Base-by-base conservation (phyloP, 1,140 invertebrate species). In the Trachymyrmex septentrionalis region DNA sequence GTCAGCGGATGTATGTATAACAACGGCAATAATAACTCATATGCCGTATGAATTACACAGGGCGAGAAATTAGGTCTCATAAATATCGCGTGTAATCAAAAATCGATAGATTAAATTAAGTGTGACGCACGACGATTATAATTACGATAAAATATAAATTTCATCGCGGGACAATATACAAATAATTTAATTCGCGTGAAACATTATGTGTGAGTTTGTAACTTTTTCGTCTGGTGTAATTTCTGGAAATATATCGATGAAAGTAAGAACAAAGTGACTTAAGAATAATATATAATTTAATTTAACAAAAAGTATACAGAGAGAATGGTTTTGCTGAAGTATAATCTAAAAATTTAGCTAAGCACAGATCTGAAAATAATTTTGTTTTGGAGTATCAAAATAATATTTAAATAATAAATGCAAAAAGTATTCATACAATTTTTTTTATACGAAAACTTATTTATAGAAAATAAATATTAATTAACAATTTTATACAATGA, bases 71-170 rank as follows among this genome's bases (percentile, higher is more conserved):
- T 82, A 55, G 34, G n/a, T 71, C 24, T 38, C 64, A 38, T 61
- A 82, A 48, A 82, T 72, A 72, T 59, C 16, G 34, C 78, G 34
- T 24, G 78, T 61, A 72, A 82, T 72, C 66, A 61, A 82, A 72
- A 72, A 59, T 53, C 21, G 67, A 19, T 55, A 21, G 38, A 59
- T 72, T 82, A 27, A 82, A 82, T 72, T 82, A 72, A 82, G 59
- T 59, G 59, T 72, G 34, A 82, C 50, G 16, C 5, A 27, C 3
- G n/a, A 59, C 24, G 34, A 59, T 82, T 82, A 12, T 44, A 72
- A 57, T 63, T 21, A 27, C 10, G 14, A 80, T 80, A 67, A 80
- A 55, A 66, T 30, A 55, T 80, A n/a, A 80, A 27, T 55, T 80
- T 69, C 48, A 27, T 44, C 14, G n/a, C n/a, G 30, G 3, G 16